A percentile compares a stretch with the other conserved stretches of the same genome.
Evolutionary conservation across 2,113 vertebrate species (phyloP).

Genomic region (Phycodurus eques): DNA sequence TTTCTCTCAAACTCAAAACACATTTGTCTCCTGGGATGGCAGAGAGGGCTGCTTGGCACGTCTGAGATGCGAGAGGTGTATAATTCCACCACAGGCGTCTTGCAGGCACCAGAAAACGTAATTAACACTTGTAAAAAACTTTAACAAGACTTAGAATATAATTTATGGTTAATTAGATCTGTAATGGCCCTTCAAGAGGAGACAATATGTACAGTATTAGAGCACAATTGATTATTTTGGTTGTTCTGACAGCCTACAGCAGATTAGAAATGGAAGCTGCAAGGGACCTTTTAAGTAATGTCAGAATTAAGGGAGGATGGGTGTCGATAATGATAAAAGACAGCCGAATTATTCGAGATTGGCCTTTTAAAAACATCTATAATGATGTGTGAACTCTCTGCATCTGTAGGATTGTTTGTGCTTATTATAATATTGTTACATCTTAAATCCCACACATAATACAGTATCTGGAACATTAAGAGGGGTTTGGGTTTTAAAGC

Average conservation of each 20-base stretch:
- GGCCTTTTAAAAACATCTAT: not conserved
- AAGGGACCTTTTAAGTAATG: not conserved
- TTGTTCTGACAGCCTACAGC: not conserved
- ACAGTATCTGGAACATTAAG: conserved; percentile 1
- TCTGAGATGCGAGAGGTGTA: not conserved
- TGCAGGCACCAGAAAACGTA: conserved; percentile 65
- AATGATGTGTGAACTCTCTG: not conserved
- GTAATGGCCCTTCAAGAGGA: not conserved
- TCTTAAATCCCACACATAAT: conserved; percentile 4
- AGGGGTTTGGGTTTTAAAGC: conserved; percentile 29
- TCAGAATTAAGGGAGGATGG: not conserved
- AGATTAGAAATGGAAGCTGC: not conserved
- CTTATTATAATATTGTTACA: conserved; percentile 6
- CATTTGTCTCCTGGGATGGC: not conserved
- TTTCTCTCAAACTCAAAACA: not conserved
- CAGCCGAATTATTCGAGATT: no score
- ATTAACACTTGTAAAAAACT: conserved; percentile 59
- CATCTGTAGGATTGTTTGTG: not conserved
- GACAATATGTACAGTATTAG: not conserved
- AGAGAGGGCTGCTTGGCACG: not conserved
- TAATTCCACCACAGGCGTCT: conserved; percentile 58
- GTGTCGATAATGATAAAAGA: no score
- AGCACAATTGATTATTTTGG: not conserved
- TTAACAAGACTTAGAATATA: conserved; percentile 41
- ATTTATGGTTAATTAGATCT: conserved; percentile 27